A percentile compares a stretch with the other conserved stretches of the same genome.
phyloP scores from a whole-genome alignment of 2,797 vertebrate genomes.

The Sus cebifrons region DNA sequence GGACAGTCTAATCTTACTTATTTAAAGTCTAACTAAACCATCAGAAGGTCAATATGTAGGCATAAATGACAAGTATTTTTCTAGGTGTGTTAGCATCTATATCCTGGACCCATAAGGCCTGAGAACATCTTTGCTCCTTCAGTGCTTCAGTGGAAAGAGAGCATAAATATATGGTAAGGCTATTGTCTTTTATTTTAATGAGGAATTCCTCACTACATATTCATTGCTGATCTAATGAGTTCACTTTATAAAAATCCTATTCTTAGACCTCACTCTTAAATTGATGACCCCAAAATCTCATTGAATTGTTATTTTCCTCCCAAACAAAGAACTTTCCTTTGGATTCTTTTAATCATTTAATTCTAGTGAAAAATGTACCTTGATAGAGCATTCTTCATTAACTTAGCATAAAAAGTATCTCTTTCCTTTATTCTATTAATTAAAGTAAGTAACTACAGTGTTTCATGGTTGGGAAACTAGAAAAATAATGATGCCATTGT shows the following conservation, averaged over 20 bases:
- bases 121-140: neutral
- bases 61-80: neutral
- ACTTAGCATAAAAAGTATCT: neutral
- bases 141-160: neutral
- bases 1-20: neutral
- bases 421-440: neutral
- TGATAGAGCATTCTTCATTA: constrained; percentile 3
- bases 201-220: neutral
- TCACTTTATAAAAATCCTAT: neutral
- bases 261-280: neutral
- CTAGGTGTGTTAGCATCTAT: neutral
- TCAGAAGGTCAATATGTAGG: neutral
- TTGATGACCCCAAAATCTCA: neutral
- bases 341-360: constrained; percentile 22
- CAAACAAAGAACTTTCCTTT: neutral
- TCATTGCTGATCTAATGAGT: neutral
- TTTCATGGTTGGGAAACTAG: neutral
- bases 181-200: neutral
- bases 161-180: neutral
- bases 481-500: neutral
- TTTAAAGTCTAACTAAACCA: neutral
- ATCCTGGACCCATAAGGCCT: neutral
- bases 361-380: constrained; percentile 4
- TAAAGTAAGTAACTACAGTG: neutral
- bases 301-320: neutral